phyloP scores from a whole-genome alignment of 2,113 vertebrate genomes.

The Odontesthes bonariensis region DNA sequence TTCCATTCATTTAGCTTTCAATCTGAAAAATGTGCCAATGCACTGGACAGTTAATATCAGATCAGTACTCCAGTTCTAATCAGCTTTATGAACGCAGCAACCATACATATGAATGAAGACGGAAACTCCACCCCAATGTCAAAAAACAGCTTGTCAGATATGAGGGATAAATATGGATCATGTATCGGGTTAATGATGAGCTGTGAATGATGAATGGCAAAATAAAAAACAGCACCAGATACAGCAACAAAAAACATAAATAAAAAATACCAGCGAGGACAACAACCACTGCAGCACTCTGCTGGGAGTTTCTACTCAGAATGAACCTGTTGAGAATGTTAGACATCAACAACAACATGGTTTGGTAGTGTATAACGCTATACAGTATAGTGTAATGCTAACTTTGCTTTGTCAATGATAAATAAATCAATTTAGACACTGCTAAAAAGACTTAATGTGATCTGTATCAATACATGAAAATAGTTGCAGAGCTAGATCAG shows the following conservation, averaged over 20 bases:
- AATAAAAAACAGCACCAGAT: neutral
- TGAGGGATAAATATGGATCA: slow-evolving; percentile 33
- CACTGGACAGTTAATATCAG: neutral
- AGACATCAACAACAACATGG: neutral
- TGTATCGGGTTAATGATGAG: slow-evolving; percentile 52
- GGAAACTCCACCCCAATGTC: slow-evolving; percentile 47
- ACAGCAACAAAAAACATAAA: slow-evolving; percentile 22
- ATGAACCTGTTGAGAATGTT: neutral
- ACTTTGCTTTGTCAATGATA: too few species aligned
- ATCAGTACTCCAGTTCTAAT: slow-evolving; percentile 53
- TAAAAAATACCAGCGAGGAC: slow-evolving; percentile 14
- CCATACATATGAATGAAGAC: neutral
- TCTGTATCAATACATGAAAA: neutral
- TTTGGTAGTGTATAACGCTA: neutral
- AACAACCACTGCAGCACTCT: neutral
- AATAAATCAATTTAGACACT: neutral
- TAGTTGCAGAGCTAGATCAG: neutral
- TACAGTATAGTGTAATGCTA: too few species aligned
- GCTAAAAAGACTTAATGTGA: neutral
- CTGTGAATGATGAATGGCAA: slow-evolving; percentile 20
- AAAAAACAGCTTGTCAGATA: slow-evolving; percentile 11
- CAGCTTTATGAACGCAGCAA: slow-evolving; percentile 47
- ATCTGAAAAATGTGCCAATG: too few species aligned
- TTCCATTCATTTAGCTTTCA: neutral
- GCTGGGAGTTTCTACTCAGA: slow-evolving; percentile 51